phyloP scores from a whole-genome alignment of 2,888 invertebrate genomes.

The Sepioteuthis lessoniana region DNA sequence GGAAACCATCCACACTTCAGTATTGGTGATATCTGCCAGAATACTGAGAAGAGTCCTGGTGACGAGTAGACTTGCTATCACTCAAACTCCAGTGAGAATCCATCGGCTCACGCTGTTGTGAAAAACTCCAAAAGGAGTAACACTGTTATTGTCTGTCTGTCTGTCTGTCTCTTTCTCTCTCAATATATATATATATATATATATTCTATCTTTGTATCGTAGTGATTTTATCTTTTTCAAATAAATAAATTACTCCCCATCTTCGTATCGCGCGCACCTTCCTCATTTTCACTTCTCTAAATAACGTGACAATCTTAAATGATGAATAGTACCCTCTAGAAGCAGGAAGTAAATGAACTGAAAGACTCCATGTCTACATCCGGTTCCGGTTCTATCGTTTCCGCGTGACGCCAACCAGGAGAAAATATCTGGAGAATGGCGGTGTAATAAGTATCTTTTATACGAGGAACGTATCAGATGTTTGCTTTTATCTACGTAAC shows the following conservation, averaged over 20 bases:
- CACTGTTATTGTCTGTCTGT: too few species aligned
- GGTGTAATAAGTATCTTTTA: background rate
- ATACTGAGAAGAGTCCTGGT: too few species aligned
- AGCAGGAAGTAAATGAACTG: background rate
- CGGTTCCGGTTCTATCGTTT: background rate
- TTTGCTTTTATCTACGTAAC: background rate
- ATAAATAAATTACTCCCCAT: background rate
- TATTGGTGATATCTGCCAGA: too few species aligned
- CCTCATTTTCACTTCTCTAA: background rate
- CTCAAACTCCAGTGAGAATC: too few species aligned
- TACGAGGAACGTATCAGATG: background rate
- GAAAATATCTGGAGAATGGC: background rate
- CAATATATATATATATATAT: too few species aligned
- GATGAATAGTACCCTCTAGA: background rate
- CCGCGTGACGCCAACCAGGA: background rate
- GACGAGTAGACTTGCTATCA: too few species aligned
- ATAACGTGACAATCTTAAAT: background rate
- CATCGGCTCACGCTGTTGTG: too few species aligned
- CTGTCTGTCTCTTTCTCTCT: too few species aligned
- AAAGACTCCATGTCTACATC: conserved; percentile 20
- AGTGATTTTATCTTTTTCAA: background rate
- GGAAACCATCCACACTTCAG: too few species aligned
- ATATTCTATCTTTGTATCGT: too few species aligned
- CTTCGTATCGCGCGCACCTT: background rate
- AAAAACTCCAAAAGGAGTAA: too few species aligned